Evolutionary conservation across 2,797 vertebrate species (phyloP), one percentile per base, ranked within the genome.

Genomic region (Anabas testudineus): DNA sequence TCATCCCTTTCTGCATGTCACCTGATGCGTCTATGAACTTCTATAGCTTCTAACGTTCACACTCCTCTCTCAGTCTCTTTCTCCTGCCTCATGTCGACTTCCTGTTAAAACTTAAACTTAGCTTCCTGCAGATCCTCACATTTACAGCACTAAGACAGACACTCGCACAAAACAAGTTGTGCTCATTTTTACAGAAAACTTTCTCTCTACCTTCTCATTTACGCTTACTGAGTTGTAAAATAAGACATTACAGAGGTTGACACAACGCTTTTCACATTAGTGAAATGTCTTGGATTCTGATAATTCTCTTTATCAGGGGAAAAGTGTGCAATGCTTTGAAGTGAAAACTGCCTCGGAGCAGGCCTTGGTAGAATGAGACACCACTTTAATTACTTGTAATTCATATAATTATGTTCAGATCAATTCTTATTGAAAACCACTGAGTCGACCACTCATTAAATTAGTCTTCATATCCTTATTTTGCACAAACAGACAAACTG

Each of bases 341-440:
- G 76, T 78, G 56, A 79, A 67, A 76, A 70, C 49, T 36, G 80
- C 80, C 78, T 84, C 57, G 42, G 62, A 81, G 78, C 65, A 54
- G 53, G 34, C 24, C 73, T 70, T 71, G 47, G 13, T 55, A 63
- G 60, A 86, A 71, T 28, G 45, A 80, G 67, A 84, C 79, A 66
- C 26, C 24, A 39, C 45, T 81, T 68, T 73, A 77, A 85, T 86
- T 76, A 78, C 41, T 55, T 54, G 36, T 76, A 71, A 85, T 85
- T 87, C 66, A 83, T 78, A 83, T 76, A 76, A 82, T 84, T 77
- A 88, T 78, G 67, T 70, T 70, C 68, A 74, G 72, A 88, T 90
- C 82, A 78, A 78, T 83, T 81, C 62, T 66, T 68, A 79, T 84
- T 78, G 66, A 80, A 74, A 81, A 66, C 18, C 55, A 81, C 43